Percentiles rank a stretch among this genome's conserved stretches.
Conservation (phyloP, 2,797 vertebrate species). For the Phrynocephalus guinanensis region DNA sequence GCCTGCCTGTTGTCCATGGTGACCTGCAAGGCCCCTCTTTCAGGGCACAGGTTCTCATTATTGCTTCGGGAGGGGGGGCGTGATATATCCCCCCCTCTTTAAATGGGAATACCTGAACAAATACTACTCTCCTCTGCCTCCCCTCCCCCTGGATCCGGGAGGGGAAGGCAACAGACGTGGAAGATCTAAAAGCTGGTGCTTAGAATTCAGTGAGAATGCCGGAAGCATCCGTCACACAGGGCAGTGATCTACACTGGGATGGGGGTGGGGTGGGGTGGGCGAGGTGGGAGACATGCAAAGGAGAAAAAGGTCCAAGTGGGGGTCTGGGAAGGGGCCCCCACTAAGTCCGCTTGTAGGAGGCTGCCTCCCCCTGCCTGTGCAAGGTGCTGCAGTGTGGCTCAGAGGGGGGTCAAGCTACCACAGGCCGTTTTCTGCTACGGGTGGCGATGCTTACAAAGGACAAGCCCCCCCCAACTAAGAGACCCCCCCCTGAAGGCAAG, state of each 20-base stretch:
- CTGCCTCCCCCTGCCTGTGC: not conserved
- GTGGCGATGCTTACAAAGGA: too few species aligned
- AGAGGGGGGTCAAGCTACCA: too few species aligned
- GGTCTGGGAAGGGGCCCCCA: too few species aligned
- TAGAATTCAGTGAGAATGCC: constrained; percentile 51
- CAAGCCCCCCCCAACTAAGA: accelerated
- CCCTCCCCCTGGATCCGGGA: not conserved
- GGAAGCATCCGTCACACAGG: constrained; percentile 35
- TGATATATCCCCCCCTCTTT: not conserved
- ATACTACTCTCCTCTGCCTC: not conserved
- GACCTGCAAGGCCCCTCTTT: not conserved
- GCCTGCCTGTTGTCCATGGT: too few species aligned
- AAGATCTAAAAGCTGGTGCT: constrained; percentile 35
- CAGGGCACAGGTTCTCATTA: accelerated
- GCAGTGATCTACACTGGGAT: constrained; percentile 53
- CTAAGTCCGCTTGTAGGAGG: too few species aligned
- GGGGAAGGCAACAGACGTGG: not conserved
- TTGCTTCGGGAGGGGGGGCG: not conserved
- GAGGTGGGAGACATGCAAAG: not conserved
- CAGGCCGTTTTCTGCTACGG: not conserved
- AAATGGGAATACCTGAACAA: not conserved
- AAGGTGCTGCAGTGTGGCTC: not conserved
- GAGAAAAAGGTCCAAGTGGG: not conserved
- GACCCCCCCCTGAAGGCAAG: not conserved
- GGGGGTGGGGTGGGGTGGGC: not conserved